phyloP scores from a whole-genome alignment of 2,797 vertebrate genomes.

The Macrochelys suwanniensis region DNA sequence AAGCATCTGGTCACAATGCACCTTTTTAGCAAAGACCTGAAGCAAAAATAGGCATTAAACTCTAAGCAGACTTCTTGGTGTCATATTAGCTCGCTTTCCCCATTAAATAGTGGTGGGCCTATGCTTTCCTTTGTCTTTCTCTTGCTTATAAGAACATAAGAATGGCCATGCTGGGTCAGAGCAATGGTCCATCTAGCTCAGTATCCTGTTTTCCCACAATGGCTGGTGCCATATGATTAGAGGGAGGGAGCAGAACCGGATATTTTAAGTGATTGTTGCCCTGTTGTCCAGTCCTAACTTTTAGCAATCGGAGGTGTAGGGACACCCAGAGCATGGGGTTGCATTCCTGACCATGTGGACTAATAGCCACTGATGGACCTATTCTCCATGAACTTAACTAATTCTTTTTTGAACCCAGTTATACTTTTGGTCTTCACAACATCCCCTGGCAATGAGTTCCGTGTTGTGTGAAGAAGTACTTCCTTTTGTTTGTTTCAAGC shows the following conservation, averaged over 20 bases:
- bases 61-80: no score
- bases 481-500: background rate
- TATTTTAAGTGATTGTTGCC: background rate
- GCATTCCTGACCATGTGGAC: background rate
- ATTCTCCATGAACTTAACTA: background rate
- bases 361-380: background rate
- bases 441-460: background rate
- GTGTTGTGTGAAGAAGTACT: background rate
- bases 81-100: no score
- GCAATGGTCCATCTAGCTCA: background rate
- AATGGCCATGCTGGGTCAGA: background rate
- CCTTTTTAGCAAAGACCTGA: no score
- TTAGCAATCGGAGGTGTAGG: background rate
- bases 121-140: no score
- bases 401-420: background rate
- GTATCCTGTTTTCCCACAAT: no score
- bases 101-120: no score
- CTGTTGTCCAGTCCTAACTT: background rate
- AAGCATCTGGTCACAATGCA: no score
- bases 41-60: no score
- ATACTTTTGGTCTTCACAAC: background rate
- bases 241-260: background rate
- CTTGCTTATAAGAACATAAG: background rate
- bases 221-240: no score
- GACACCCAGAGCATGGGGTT: background rate